Base-by-base conservation (phyloP, 2,888 invertebrate genomes). In the Petrolisthes cinctipes region DNA sequence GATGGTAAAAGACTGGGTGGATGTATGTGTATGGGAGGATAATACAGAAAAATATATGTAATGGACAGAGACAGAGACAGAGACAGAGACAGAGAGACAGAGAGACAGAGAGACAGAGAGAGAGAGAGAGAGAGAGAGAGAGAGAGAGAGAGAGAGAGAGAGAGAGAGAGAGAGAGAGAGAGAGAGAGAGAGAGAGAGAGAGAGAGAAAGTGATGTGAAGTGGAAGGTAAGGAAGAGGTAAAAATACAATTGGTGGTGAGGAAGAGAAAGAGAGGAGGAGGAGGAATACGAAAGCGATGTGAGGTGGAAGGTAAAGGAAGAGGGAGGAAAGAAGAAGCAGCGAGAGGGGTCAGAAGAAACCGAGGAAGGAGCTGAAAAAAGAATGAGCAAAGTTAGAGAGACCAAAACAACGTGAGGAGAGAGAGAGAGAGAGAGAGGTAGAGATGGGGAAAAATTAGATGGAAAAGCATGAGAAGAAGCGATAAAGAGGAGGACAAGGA, bases 141-240 rank as follows among this genome's bases (percentile, higher is more conserved):
- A 68, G 82, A 83, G 83, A 51, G 23, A 73, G 73, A 83, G 73
- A 56, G 54, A 53, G 83, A 54, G 83, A 53, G 54, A 71, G 83
- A 73, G 54, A 73, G 17, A 68, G 51, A 68, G 53, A 51, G 71
- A 51, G 20, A 23, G 81, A 51, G 68, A 17, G 23, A 11, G 14
- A 37, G 71, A 51, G 68, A 37, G 51, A 68, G 53, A 9, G 68
- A 14, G 68, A 53, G 11, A 68, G 71, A 68, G 4, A 68, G 68
- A 82, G 66, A 82, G 81, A 23, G 20, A 82, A 57, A 5, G 11
- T 11, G 11, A 11, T 11, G 51, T 11, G 71, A n/a, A 20, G 54
- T 5, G 54, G 37, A 11, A 71, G 71, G 51, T 5, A 68, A 53
- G n/a, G 68, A 66, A 5, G 57, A 23, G 17, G 71, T 17, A 53